phyloP scores from a whole-genome alignment of 2,888 invertebrate genomes.

The Amphipoea oculea region DNA sequence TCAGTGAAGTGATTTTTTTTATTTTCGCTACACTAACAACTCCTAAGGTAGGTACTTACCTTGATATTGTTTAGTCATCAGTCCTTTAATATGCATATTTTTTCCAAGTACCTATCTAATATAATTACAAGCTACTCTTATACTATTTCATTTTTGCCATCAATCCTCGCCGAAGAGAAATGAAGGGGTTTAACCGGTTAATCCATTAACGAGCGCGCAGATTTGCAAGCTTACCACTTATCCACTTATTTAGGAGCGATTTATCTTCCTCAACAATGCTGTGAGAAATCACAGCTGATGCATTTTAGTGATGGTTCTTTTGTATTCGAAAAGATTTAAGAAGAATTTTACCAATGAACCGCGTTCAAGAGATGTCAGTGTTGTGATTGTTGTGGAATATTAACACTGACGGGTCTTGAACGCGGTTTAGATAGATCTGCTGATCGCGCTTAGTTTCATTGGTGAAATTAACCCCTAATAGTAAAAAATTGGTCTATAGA shows the following conservation, averaged over 20 bases:
- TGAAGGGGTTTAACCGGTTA: slow-evolving; percentile 7
- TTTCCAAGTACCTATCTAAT: not conserved
- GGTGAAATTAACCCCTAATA: not conserved
- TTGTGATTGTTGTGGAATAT: not conserved
- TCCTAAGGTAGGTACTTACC: not conserved
- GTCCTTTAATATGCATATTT: no score
- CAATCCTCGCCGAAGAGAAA: slow-evolving; percentile 3
- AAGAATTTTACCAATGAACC: not conserved
- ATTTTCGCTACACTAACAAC: not conserved
- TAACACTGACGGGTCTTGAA: not conserved
- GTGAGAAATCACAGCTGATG: slow-evolving; percentile 40
- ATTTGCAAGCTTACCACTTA: slow-evolving; percentile 24
- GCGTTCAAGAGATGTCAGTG: not conserved
- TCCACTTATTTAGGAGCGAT: not conserved
- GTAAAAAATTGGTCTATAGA: not conserved
- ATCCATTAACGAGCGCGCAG: slow-evolving; percentile 18
- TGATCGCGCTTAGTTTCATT: not conserved
- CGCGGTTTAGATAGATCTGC: not conserved
- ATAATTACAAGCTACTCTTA: not conserved
- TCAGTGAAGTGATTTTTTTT: no score
- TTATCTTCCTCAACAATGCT: not conserved
- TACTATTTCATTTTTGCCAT: not conserved
- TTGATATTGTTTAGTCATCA: not conserved
- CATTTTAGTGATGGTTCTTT: slow-evolving; percentile 7
- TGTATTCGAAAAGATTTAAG: not conserved